These are phyloP conservation scores for Drosophila sordidula DNA, from an alignment of 2,888 invertebrate species.

Conservation along the genomic window DNA sequence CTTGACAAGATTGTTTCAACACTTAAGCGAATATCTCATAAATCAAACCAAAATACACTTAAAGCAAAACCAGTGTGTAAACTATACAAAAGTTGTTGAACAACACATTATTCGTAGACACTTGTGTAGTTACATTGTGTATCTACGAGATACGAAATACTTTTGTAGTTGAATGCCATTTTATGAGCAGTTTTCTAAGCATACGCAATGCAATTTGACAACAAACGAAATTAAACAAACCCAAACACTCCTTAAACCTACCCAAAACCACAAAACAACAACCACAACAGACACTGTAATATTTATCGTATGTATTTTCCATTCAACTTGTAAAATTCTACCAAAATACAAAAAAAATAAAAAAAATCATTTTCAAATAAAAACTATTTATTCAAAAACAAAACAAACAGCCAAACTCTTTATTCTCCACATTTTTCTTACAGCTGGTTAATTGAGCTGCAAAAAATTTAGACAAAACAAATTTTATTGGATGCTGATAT, in stretches of 20 bases:
- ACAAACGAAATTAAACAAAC: slow-evolving; percentile 31
- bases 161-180: slow-evolving; percentile 56
- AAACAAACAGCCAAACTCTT: slow-evolving; percentile 53
- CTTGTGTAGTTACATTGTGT: slow-evolving; percentile 13
- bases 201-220: slow-evolving; percentile 43
- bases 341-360: slow-evolving; percentile 64
- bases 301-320: slow-evolving; percentile 76
- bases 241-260: slow-evolving; percentile 22
- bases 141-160: slow-evolving; percentile 50
- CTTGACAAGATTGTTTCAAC: slow-evolving; percentile 44
- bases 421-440: slow-evolving; percentile 55
- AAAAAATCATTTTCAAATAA: slow-evolving; percentile 77
- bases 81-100: slow-evolving; percentile 53
- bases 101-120: slow-evolving; percentile 29
- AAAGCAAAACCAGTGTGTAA: slow-evolving; percentile 42
- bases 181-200: slow-evolving; percentile 51
- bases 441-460: slow-evolving; percentile 54
- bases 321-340: slow-evolving; percentile 79
- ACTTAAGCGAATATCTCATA: slow-evolving; percentile 21
- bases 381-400: slow-evolving; percentile 78
- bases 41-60: slow-evolving; percentile 28
- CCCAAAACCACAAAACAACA: slow-evolving; percentile 26
- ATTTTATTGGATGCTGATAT: slow-evolving; percentile 29
- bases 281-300: slow-evolving; percentile 65
- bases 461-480: slow-evolving; percentile 13